Evolutionary conservation across 1,140 invertebrate genomes (phyloP).

Genomic region (Vanessa tameamea): DNA sequence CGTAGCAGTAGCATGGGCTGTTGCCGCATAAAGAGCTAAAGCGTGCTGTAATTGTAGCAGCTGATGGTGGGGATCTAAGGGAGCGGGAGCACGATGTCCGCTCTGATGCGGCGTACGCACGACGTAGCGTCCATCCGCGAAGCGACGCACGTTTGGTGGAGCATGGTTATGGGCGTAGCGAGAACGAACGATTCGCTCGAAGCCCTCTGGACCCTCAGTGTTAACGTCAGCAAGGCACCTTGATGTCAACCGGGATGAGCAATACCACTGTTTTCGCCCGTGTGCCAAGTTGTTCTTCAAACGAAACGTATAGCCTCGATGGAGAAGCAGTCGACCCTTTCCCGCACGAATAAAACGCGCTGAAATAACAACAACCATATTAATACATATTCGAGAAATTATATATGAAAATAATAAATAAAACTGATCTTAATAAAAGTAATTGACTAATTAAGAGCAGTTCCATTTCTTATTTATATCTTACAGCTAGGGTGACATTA

Average conservation of each 20-base stretch:
- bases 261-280: conserved; percentile 76
- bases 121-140: conserved; percentile 75
- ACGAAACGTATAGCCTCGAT: conserved; percentile 74
- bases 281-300: conserved; percentile 76
- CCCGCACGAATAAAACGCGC: conserved; percentile 76
- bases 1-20: conserved; percentile 63
- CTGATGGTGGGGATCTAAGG: conserved; percentile 72
- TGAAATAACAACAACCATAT: conserved; percentile 47
- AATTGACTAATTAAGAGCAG: background rate
- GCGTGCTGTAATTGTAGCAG: conserved; percentile 73
- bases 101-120: conserved; percentile 75
- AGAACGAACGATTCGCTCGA: conserved; percentile 73
- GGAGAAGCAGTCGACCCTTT: conserved; percentile 70
- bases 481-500: background rate
- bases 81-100: conserved; percentile 71
- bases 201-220: conserved; percentile 73
- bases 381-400: conserved; percentile 35
- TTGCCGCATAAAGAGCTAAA: conserved; percentile 71
- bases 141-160: conserved; percentile 73
- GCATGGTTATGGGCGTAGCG: conserved; percentile 75
- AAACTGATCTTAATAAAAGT: conserved; percentile 26
- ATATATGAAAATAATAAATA: background rate
- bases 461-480: background rate
- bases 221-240: conserved; percentile 74
- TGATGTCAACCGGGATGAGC: conserved; percentile 72